Base-by-base conservation (phyloP, 1,140 invertebrate genomes). In the Heliconius hermathena region DNA sequence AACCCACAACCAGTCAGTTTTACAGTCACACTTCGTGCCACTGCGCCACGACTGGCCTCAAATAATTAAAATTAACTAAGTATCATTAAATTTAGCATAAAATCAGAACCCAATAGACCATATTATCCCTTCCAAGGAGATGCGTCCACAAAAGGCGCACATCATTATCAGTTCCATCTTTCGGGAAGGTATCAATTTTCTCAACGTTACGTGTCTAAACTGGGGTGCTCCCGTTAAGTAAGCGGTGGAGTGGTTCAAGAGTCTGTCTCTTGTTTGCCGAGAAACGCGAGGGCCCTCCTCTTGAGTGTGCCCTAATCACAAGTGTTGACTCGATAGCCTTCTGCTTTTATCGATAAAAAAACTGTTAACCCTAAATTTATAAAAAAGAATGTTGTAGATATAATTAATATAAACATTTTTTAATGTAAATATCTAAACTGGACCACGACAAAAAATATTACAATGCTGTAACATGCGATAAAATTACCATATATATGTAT, bases 251-350 rank as follows among this genome's bases (percentile, higher is more conserved):
- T 73, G 87, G 83, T 89, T 89, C 84, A 87, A 91, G 90, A 85
- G 85, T 29, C 84, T 87, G 84, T 87, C 88, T 86, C 84, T 91
- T 93, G 96, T 86, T 95, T 95, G 80, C 93, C 94, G 80, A 95
- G 90, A 83, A 90, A 90, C 87, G 86, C 87, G 72, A 91, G 95
- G 78, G 93, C 95, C 74, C 91, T 91, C 76, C 72, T 96, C 84
- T 93, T 87, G 83, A 96, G 96, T 89, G 94, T 74, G 83, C 88
- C 87, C 88, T 92, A 93, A 92, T 93, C 89, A 89, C 83, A 83
- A 92, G 89, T 87, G 90, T 88, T 86, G 85, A 85, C 85, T 88
- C 83, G 87, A 90, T 87, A 81, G 86, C 77, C 81, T 82, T 78
- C 73, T 73, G 73, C 78, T 83, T 78, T 81, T 76, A 80, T 80